Base-by-base conservation (phyloP, 2,113 vertebrate species). In the Siniperca knerii region DNA sequence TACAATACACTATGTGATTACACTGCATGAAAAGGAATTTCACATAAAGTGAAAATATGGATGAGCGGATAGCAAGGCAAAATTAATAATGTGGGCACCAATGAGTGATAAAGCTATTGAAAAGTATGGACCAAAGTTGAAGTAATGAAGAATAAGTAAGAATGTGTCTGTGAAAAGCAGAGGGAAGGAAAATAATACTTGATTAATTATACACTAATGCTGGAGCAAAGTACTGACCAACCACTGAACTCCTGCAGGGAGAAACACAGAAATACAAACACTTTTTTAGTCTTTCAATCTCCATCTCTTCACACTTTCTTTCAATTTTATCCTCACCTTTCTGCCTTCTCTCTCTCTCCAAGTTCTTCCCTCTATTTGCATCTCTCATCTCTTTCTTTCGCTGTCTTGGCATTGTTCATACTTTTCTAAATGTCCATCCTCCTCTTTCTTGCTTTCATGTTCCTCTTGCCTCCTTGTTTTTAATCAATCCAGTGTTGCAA, bases 171-270 rank as follows among this genome's bases (percentile, higher is more conserved):
- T 66, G 42, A 33, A 40, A 60, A 25, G 13, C 12, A 21, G 46
- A 69, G 25, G 20, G 33, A 42, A 46, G 21, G 3, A 29, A 66
- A 87, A 77, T 80, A 84, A 87, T 74, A 40, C 25, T 29, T 69
- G 64, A 90, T 89, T 86, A 86, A 86, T 81, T 85, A 87, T 29
- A 25, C 15, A 42, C 7, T 29, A 55, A 72, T 20, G 44, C 37
- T 54, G 25, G 29, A 75, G 57, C 61, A 54, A 61, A 87, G 71
- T 6, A 81, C 16, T 87, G 77, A 37, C 84, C 84, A 84, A n/a
- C 23, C 23, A 15, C 7, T 87, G 66, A 89, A 85, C 73, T 82
- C 82, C 89, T 66, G 21, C 57, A 80, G 73, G 77, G 61, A 90
- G 23, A 82, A 80, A 60, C 21, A 66, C 21, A 66, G 15, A 78